Evolutionary conservation across 2,888 invertebrate genomes (phyloP).

Genomic region (Cactoblastis cactorum): DNA sequence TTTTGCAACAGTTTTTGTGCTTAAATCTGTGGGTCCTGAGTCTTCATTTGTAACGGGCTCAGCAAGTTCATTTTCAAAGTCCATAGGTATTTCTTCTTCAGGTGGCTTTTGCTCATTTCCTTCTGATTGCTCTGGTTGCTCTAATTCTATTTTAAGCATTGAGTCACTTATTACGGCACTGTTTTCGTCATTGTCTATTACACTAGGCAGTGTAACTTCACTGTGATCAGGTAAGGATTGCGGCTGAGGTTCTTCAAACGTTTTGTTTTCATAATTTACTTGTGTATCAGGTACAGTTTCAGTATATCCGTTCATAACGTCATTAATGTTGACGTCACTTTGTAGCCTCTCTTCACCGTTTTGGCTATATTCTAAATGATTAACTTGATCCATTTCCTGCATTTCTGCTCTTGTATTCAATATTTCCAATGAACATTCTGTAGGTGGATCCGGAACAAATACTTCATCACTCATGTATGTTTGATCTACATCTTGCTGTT

Average conservation of each 20-base stretch:
- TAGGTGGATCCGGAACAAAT: slow-evolving; percentile 39
- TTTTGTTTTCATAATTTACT: slow-evolving; percentile 40
- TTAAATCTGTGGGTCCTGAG: slow-evolving; percentile 78
- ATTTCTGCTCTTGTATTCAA: slow-evolving; percentile 38
- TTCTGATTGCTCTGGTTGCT: slow-evolving; percentile 23
- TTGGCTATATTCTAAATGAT: slow-evolving; percentile 48
- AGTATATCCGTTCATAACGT: slow-evolving; percentile 48
- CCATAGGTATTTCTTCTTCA: slow-evolving; percentile 24
- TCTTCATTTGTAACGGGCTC: slow-evolving; percentile 49
- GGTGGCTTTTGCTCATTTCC: slow-evolving; percentile 25
- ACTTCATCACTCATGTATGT: slow-evolving; percentile 57
- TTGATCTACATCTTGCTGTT: slow-evolving; percentile 58
- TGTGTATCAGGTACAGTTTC: slow-evolving; percentile 56
- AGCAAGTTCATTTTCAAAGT: slow-evolving; percentile 30
- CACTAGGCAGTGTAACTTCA: slow-evolving; percentile 37
- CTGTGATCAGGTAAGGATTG: slow-evolving; percentile 44
- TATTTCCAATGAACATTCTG: slow-evolving; percentile 48
- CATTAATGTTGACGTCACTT: slow-evolving; percentile 35
- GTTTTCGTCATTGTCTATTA: slow-evolving; percentile 25
- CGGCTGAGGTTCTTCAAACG: slow-evolving; percentile 37
- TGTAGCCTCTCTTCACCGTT: slow-evolving; percentile 55
- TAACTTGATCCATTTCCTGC: slow-evolving; percentile 39
- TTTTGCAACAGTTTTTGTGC: slow-evolving; percentile 59
- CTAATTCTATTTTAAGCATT: slow-evolving; percentile 19
- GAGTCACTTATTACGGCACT: slow-evolving; percentile 7